Conservation (phyloP, 2,797 vertebrate genomes). For the Gymnoscopelus microlampas region DNA sequence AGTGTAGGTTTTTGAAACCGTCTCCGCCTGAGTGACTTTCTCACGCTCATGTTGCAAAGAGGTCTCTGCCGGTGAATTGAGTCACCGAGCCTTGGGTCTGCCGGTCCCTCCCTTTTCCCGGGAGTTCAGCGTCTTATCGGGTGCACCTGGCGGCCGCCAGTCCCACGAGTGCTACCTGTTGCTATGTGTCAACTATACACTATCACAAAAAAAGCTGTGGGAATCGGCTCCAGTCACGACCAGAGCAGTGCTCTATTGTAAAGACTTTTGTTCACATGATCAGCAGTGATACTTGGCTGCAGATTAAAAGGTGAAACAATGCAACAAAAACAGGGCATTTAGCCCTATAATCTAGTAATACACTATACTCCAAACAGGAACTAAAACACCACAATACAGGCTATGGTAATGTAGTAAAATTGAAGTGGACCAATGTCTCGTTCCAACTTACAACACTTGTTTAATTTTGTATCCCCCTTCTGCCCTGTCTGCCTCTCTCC, state of each 20-base stretch:
- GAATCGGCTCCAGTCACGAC: slow-evolving; percentile 49
- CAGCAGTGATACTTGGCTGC: slow-evolving; percentile 29
- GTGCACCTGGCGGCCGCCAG: slow-evolving; percentile 86
- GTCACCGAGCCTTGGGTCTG: slow-evolving; percentile 74
- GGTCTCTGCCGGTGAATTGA: slow-evolving; percentile 78
- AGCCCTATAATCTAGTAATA: no score
- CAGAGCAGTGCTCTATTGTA: slow-evolving; percentile 35
- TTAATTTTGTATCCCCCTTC: no score
- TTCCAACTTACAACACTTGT: no score
- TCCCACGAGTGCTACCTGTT: slow-evolving; percentile 88
- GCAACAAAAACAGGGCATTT: slow-evolving; percentile 12
- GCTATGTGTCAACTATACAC: slow-evolving; percentile 62
- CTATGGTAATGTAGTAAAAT: no score
- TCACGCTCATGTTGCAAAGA: slow-evolving; percentile 91
- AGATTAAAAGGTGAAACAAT: slow-evolving; percentile 35
- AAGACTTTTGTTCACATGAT: slow-evolving; percentile 41
- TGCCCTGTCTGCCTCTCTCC: slow-evolving; percentile 6
- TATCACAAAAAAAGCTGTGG: slow-evolving; percentile 52
- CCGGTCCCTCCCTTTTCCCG: slow-evolving; percentile 57
- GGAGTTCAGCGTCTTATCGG: slow-evolving; percentile 77
- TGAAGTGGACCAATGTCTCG: no score
- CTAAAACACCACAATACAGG: no score
- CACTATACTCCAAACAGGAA: no score
- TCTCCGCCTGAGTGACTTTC: slow-evolving; percentile 89
- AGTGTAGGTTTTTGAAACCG: slow-evolving; percentile 67